These are phyloP conservation scores for Betta splendens DNA, from an alignment of 2,797 vertebrate species.

Conservation along the genomic window DNA sequence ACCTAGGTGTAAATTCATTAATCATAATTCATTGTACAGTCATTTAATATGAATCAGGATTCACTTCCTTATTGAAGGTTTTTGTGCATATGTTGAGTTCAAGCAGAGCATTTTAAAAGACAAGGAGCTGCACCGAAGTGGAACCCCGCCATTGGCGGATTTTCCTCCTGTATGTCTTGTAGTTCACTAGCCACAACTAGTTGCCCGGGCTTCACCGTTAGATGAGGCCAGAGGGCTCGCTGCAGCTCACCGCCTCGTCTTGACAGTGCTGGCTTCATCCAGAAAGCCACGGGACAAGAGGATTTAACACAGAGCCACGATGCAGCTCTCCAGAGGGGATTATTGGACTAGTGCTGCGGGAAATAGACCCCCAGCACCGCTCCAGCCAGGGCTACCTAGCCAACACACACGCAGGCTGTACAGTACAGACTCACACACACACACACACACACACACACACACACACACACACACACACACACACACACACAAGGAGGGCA, in stretches of 20 bases:
- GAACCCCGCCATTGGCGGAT: constrained; percentile 14
- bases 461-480: constrained; percentile 9
- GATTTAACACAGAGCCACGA: constrained; percentile 72
- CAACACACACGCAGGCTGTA: constrained; percentile 44
- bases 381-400: constrained; percentile 51
- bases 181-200: constrained; percentile 50
- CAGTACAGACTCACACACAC: constrained; percentile 27
- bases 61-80: too few relatives aligned
- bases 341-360: constrained; percentile 65
- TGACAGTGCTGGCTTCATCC: constrained; percentile 67
- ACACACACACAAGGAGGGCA: constrained; percentile 6
- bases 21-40: too few relatives aligned
- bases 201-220: constrained; percentile 50
- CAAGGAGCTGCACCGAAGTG: neutral
- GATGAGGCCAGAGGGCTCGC: constrained; percentile 58
- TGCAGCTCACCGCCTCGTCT: constrained; percentile 65
- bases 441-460: constrained; percentile 13
- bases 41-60: too few relatives aligned
- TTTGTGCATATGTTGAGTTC: too few relatives aligned
- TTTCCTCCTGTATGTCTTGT: constrained; percentile 9
- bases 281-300: constrained; percentile 72
- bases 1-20: too few relatives aligned
- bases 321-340: constrained; percentile 74
- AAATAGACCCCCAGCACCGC: constrained; percentile 66
- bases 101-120: too few relatives aligned